These are phyloP conservation scores for Augochlora pura DNA, from an alignment of 1,140 invertebrate species.

Conservation along the genomic window DNA sequence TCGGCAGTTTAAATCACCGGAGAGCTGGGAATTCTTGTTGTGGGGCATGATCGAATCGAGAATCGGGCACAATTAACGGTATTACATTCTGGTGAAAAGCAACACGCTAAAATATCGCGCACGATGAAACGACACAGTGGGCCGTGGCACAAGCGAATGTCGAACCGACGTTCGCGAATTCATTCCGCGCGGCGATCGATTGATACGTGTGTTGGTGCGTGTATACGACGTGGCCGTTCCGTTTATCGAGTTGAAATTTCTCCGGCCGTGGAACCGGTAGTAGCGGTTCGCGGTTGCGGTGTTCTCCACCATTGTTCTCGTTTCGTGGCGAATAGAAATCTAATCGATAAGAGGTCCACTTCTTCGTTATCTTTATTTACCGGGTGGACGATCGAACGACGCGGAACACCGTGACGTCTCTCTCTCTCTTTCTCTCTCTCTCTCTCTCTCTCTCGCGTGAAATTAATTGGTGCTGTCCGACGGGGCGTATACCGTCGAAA, in stretches of 20 bases:
- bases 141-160: not conserved
- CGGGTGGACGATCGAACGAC: no score
- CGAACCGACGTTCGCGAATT: slow-evolving; percentile 14
- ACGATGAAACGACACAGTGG: slow-evolving; percentile 34
- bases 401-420: no score
- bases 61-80: slow-evolving; percentile 54
- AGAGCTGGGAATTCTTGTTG: not conserved
- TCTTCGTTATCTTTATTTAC: no score
- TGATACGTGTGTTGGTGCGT: not conserved
- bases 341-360: no score
- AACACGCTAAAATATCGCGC: slow-evolving; percentile 15
- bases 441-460: no score
- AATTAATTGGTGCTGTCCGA: no score
- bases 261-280: no score
- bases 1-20: not conserved
- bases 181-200: slow-evolving; percentile 26
- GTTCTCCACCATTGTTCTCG: not conserved
- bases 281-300: not conserved
- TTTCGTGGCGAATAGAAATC: no score
- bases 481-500: no score
- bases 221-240: not conserved
- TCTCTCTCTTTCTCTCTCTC: no score
- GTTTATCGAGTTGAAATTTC: not conserved
- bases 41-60: slow-evolving; percentile 17
- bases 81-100: slow-evolving; percentile 14